Conservation (phyloP, 2,113 vertebrate species). For the Argyrosomus japonicus region DNA sequence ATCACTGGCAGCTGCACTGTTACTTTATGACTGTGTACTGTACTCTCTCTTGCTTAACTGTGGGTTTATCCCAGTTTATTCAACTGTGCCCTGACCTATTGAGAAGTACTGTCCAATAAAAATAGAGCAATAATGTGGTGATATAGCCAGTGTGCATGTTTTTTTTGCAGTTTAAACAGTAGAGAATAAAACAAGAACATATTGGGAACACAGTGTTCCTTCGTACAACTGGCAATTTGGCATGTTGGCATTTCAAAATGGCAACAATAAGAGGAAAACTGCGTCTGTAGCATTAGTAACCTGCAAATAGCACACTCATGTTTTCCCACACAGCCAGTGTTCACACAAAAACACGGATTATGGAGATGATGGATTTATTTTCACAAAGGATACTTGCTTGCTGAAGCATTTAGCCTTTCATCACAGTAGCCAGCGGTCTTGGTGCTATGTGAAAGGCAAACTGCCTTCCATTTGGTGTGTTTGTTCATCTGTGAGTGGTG, state of each 20-base stretch:
- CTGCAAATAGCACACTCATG: not conserved
- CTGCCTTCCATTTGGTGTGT: conserved; percentile 32
- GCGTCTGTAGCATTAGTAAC: not conserved
- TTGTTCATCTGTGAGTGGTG: conserved; percentile 47
- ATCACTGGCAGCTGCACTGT: not conserved
- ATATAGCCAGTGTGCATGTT: not conserved
- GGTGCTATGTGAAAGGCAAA: conserved; percentile 10
- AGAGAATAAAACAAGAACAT: not conserved
- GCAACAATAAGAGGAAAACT: not conserved
- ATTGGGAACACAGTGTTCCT: not conserved
- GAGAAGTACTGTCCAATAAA: not conserved
- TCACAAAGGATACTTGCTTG: not conserved
- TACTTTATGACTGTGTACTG: not conserved
- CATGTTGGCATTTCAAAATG: conserved; percentile 4
- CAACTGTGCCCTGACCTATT: not conserved
- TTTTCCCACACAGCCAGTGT: not conserved
- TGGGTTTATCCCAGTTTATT: not conserved
- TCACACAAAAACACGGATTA: not conserved
- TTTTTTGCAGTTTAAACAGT: not conserved
- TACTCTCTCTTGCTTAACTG: not conserved
- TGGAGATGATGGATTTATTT: conserved; percentile 4
- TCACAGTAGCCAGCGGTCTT: not conserved
- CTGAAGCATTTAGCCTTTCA: conserved; percentile 24
- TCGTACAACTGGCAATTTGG: not conserved
- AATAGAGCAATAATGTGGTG: not conserved